phyloP scores from a whole-genome alignment of 2,113 vertebrate species.

The Genyomyrus donnyi region DNA sequence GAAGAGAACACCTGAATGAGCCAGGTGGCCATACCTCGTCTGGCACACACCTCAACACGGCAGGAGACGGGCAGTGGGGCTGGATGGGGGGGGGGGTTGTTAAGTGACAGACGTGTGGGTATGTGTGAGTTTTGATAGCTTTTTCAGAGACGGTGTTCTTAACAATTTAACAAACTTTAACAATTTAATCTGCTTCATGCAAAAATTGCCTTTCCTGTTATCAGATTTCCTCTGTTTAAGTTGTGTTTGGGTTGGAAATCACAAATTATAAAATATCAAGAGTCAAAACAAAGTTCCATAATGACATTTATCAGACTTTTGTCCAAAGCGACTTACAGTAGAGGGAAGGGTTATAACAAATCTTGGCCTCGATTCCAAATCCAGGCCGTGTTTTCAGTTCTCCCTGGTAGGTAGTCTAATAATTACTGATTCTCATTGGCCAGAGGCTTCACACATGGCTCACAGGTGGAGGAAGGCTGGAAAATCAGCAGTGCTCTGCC shows the following conservation, averaged over 20 bases:
- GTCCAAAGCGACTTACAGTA: neutral
- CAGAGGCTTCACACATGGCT: neutral
- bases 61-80: neutral
- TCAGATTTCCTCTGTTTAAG: too few species aligned
- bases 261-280: neutral
- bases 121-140: neutral
- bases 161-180: too few species aligned
- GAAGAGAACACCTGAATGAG: conserved; percentile 83
- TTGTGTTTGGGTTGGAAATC: neutral
- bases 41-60: neutral
- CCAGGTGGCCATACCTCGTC: conserved; percentile 61
- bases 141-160: neutral
- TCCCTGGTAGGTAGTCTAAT: neutral
- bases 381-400: neutral
- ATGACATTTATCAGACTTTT: neutral
- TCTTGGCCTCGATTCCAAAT: neutral
- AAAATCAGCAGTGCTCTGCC: neutral
- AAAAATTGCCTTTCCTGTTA: too few species aligned
- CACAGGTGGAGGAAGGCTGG: neutral
- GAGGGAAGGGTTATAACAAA: neutral
- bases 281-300: neutral
- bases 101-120: neutral
- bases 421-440: neutral
- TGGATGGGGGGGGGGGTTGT: neutral
- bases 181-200: too few species aligned